Conservation (phyloP, 2,797 vertebrate genomes). For the Clangula hyemalis region DNA sequence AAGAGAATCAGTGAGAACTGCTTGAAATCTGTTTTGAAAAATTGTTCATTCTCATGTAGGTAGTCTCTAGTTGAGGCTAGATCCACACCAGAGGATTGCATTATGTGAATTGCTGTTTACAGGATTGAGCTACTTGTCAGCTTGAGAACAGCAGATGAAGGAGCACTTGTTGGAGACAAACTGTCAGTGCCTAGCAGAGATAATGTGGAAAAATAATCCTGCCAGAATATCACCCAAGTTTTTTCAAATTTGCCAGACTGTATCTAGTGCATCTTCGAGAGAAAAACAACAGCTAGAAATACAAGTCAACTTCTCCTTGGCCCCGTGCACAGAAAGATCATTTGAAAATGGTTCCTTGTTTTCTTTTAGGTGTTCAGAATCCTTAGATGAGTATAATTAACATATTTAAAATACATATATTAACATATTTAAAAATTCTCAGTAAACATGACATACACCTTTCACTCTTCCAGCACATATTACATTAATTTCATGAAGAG, state of each 20-base stretch:
- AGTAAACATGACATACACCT: neutral
- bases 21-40: neutral
- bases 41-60: neutral
- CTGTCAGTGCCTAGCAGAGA: neutral
- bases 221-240: neutral
- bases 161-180: neutral
- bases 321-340: neutral
- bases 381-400: neutral
- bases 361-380: neutral
- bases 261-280: neutral
- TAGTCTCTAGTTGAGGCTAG: neutral
- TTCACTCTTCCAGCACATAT: neutral
- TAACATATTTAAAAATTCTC: neutral
- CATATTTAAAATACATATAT: neutral
- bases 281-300: neutral
- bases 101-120: neutral
- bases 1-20: constrained; percentile 2
- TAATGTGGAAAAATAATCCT: neutral
- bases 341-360: neutral
- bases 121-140: neutral
- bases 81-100: neutral
- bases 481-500: neutral
- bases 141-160: neutral
- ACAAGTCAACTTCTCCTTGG: neutral
- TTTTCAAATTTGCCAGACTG: neutral